Evolutionary conservation across 92 coral and sea anemone species (phyloP).

Genomic region (Heliopora coerulea): DNA sequence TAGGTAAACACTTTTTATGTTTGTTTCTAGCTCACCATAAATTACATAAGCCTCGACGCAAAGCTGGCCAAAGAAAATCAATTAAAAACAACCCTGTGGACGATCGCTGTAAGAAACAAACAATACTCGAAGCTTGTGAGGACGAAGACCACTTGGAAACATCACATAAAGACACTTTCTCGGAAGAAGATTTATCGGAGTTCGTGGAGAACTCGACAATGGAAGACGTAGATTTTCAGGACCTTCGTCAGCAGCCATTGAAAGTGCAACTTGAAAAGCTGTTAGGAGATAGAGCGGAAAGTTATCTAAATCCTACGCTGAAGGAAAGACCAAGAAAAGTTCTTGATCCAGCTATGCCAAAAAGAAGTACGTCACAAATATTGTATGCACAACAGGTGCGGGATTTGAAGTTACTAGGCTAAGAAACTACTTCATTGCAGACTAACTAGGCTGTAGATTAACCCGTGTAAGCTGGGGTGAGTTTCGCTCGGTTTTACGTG

Average conservation of each 20-base stretch:
- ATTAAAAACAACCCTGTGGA: neutral
- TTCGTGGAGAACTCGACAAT: slow-evolving; percentile 22
- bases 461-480: too few species aligned
- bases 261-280: slow-evolving; percentile 71
- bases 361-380: slow-evolving; percentile 45
- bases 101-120: neutral
- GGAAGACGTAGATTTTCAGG: slow-evolving; percentile 66
- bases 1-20: too few species aligned
- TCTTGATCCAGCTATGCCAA: slow-evolving; percentile 65
- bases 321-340: slow-evolving; percentile 89
- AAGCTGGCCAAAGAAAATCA: too few species aligned
- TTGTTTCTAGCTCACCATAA: too few species aligned
- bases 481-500: too few species aligned
- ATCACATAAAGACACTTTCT: slow-evolving; percentile 7
- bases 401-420: too few species aligned
- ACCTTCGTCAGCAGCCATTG: slow-evolving; percentile 67
- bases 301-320: slow-evolving; percentile 78
- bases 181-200: slow-evolving; percentile 35
- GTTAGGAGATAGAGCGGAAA: slow-evolving; percentile 69
- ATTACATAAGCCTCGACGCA: too few species aligned
- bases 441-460: too few species aligned
- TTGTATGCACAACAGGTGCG: too few species aligned
- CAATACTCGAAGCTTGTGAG: neutral
- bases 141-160: slow-evolving; percentile 5
- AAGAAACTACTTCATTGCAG: too few species aligned